Evolutionary conservation across 2,888 invertebrate genomes (phyloP), one percentile per base, ranked within the genome.

Genomic region (Leptogaster cylindrica): DNA sequence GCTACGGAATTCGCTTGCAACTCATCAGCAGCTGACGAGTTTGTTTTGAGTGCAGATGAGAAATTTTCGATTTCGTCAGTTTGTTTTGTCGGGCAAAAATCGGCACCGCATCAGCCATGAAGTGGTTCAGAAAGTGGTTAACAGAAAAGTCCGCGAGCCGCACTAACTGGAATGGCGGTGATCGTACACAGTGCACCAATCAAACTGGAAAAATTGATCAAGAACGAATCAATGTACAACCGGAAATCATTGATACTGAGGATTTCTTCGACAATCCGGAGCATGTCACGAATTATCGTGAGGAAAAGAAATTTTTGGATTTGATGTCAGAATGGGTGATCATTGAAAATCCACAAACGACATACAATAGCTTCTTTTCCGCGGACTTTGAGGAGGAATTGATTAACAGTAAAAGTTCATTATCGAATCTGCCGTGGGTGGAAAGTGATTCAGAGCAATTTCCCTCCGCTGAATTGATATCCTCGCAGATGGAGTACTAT

Each of bases 71-170:
- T 85, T 86, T 77, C 85, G 83, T 71, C 84, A 85, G 76, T 87
- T 86, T 77, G 82, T 86, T 73, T 82, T 84, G 79, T 85, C 87
- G 83, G 86, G 86, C 71, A 83, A 82, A 77, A 87, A 86, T 84
- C 86, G 86, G 82, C 82, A 77, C 76, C 82, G 78, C 61, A 86
- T 86, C 73, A 79, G 83, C 74, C 82, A 87, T 86, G 87, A 85
- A 81, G 77, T 87, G 86, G 86, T 86, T 85, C 86, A 87, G 77
- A 87, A 87, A 80, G 82, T 85, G 83, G 84, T 87, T 82, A 82
- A 82, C 69, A 82, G 84, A 76, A 85, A 84, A 77, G 78, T 81
- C 72, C 82, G 85, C 65, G 85, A 86, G 75, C 78, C 81, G 27
- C 74, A 58, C 16, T 67, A 58, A 52, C 44, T 20, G 16, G 23